Conservation (phyloP, 2,113 vertebrate species). For the Platichthys stellatus region DNA sequence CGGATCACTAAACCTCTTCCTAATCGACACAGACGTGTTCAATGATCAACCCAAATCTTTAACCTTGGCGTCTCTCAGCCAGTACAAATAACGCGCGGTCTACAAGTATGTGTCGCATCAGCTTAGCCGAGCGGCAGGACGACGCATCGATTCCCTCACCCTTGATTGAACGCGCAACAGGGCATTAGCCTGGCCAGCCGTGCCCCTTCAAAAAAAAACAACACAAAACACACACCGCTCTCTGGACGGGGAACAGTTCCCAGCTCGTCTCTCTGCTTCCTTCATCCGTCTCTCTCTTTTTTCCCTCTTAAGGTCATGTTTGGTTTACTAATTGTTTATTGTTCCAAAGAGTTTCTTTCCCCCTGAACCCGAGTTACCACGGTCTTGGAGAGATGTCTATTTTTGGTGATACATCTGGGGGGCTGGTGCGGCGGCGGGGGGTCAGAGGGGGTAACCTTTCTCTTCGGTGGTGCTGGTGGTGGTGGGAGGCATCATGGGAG, state of each 20-base stretch:
- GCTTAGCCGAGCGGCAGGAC: constrained; percentile 64
- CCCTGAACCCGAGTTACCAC: constrained; percentile 42
- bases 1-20: constrained; percentile 69
- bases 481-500: constrained; percentile 35
- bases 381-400: constrained; percentile 58
- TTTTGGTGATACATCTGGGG: constrained; percentile 68
- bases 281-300: constrained; percentile 18
- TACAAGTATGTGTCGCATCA: constrained; percentile 73
- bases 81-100: constrained; percentile 70
- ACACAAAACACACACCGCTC: neutral
- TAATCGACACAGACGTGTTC: constrained; percentile 75
- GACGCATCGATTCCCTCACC: constrained; percentile 71
- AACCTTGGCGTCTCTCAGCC: constrained; percentile 76
- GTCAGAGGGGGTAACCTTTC: constrained; percentile 58
- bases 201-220: constrained; percentile 36
- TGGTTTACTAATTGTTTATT: constrained; percentile 70
- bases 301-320: constrained; percentile 49
- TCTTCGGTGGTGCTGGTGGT: constrained; percentile 1
- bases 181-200: constrained; percentile 71
- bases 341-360: constrained; percentile 37
- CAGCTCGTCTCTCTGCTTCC: constrained; percentile 3
- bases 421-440: neutral
- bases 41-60: constrained; percentile 79
- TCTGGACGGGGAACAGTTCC: constrained; percentile 26
- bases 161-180: constrained; percentile 70